A percentile compares a stretch with the other conserved stretches of the same genome.
Evolutionary conservation across 2,888 invertebrate genomes (phyloP).

Genomic region (Liopterus haemorrhoidalis): DNA sequence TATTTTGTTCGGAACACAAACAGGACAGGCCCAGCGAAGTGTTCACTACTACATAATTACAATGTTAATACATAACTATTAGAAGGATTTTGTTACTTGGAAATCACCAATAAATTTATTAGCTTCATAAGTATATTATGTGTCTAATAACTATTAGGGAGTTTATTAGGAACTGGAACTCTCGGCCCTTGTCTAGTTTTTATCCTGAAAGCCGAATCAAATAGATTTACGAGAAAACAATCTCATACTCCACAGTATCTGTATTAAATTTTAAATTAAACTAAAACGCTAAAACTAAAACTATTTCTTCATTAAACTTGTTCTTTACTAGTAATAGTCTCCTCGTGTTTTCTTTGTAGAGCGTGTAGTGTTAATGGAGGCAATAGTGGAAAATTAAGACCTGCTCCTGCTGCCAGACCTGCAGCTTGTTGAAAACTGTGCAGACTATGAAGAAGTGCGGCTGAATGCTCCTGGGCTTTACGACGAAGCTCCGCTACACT

Average conservation of each 20-base stretch:
- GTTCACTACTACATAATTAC: too few species aligned
- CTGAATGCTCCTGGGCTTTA: conserved; percentile 92
- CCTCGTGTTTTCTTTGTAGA: conserved; percentile 41
- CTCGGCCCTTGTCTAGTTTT: too few species aligned
- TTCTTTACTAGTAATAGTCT: conserved; percentile 21
- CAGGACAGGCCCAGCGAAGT: too few species aligned
- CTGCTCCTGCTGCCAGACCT: conserved; percentile 42
- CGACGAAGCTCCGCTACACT: conserved; percentile 88
- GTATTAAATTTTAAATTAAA: background rate
- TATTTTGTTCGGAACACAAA: too few species aligned
- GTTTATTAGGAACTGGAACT: too few species aligned
- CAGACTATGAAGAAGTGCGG: conserved; percentile 71
- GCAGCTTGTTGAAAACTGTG: conserved; percentile 61
- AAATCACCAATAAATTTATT: too few species aligned
- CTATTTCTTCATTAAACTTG: background rate
- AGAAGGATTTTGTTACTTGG: too few species aligned
- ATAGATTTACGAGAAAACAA: too few species aligned
- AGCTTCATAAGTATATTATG: too few species aligned
- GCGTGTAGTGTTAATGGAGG: conserved; percentile 46
- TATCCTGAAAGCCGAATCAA: too few species aligned
- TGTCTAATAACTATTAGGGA: too few species aligned
- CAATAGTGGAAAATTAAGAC: conserved; percentile 49
- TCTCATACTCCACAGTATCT: background rate
- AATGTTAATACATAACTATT: too few species aligned
- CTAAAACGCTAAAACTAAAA: background rate